Evolutionary conservation across 2,888 invertebrate species (phyloP).

Genomic region (Leptopilina myrica): DNA sequence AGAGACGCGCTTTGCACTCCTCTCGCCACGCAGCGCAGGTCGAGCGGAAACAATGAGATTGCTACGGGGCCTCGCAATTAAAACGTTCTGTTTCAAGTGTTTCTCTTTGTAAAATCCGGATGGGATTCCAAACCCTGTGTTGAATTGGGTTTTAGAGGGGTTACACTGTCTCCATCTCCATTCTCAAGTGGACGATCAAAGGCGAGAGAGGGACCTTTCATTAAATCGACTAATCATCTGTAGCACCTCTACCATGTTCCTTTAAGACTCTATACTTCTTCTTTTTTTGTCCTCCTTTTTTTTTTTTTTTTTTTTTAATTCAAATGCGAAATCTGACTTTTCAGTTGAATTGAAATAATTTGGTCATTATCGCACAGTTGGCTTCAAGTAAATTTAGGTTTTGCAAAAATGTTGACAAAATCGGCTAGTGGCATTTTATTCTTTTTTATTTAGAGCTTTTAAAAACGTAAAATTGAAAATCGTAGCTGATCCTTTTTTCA

Average conservation of each 20-base stretch:
- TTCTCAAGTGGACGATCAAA: constrained; percentile 69
- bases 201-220: constrained; percentile 72
- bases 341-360: not conserved
- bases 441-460: too few relatives aligned
- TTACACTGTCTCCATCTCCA: constrained; percentile 47
- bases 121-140: constrained; percentile 54
- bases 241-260: constrained; percentile 37
- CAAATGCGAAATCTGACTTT: constrained; percentile 15
- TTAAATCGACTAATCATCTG: constrained; percentile 74
- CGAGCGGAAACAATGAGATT: constrained; percentile 70
- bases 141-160: constrained; percentile 55
- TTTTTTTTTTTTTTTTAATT: constrained; percentile 21
- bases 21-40: constrained; percentile 53
- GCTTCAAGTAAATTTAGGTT: too few relatives aligned
- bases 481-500: too few relatives aligned
- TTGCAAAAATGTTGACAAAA: too few relatives aligned
- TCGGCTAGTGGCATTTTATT: too few relatives aligned
- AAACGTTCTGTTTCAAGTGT: constrained; percentile 74
- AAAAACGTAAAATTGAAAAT: too few relatives aligned
- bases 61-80: constrained; percentile 70
- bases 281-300: not conserved
- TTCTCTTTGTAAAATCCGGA: constrained; percentile 61
- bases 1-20: too few relatives aligned
- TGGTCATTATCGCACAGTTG: too few relatives aligned
- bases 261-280: not conserved